Evolutionary conservation across 1,140 invertebrate genomes (phyloP), one percentile per base, ranked within the genome.

Genomic region (Ooceraea biroi): DNA sequence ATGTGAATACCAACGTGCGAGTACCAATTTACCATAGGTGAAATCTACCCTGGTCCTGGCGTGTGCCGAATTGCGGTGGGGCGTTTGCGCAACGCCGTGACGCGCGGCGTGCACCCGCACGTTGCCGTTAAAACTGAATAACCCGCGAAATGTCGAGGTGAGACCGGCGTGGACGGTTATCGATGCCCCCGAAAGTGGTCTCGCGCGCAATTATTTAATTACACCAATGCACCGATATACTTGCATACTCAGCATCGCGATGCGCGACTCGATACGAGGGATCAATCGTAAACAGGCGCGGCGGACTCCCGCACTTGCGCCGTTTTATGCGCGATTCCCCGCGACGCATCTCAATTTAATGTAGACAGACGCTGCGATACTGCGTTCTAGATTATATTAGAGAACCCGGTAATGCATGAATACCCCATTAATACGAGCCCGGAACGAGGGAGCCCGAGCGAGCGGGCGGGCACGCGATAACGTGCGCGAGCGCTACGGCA

Each of bases 361-460:
- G 19, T 30, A 58, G 36, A 80, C 46, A 19, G 19, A n/a, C n/a
- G 50, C 46, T 63, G 12, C 1, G 4, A 71, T 80, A 41, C 17
- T 17, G 41, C 22, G 50, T 46, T 36, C 12, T 46, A 46, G 22
- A 58, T 50, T 71, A 44, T 55, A 68, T 71, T 46, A 46, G 25
- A 58, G 22, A 30, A 71, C 36, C 57, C 36, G 25, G 48, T 71
- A 71, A 66, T 50, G 36, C 50, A 80, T 80, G 76, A 80, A 57
- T 80, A 57, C 66, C 36, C 65, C 65, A 46, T 80, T 80, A 80
- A 80, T 69, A 71, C 41, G 36, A 36, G 76, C 36, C 50, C 55
- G 50, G 30, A 77, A 65, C 73, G 73, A 36, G 36, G 7, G 7
- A 36, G n/a, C n/a, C 36, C 36, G 36, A 76, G 52, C 71, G 44